Evolutionary conservation across 2,113 vertebrate species (phyloP).

Genomic region (Lepus americanus): DNA sequence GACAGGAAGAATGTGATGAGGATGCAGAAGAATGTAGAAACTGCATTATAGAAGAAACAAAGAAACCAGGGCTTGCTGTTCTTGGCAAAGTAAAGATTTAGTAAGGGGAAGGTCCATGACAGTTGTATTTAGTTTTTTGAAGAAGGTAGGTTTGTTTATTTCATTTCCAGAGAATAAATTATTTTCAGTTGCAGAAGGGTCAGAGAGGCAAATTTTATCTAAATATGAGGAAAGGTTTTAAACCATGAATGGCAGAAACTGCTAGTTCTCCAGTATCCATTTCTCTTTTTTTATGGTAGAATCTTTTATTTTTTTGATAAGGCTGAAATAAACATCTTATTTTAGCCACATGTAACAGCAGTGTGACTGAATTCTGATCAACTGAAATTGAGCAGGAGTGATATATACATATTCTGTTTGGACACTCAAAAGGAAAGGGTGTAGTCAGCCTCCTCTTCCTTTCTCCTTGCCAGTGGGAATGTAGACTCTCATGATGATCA

Average conservation of each 20-base stretch:
- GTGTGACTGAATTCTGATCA: background rate
- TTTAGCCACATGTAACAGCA: background rate
- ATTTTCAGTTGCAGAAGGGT: conserved; percentile 49
- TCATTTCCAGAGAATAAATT: conserved; percentile 43
- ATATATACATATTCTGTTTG: background rate
- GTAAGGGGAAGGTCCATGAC: background rate
- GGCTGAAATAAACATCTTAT: background rate
- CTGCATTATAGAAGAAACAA: background rate
- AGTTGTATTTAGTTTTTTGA: conserved; percentile 49
- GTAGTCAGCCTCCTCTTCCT: background rate
- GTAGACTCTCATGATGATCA: background rate
- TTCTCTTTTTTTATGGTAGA: background rate
- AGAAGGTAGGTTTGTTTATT: background rate
- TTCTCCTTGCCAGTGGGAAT: background rate
- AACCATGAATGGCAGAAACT: background rate
- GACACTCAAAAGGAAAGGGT: background rate
- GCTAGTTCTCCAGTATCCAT: background rate
- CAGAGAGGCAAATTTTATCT: background rate
- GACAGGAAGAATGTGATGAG: background rate
- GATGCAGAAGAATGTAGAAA: background rate
- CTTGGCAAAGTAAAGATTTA: conserved; percentile 9
- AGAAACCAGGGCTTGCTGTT: background rate
- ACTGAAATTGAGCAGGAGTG: background rate
- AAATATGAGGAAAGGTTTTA: conserved; percentile 29
- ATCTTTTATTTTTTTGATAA: background rate